Conservation (phyloP, 2,113 vertebrate genomes). For the Brachionichthys hirsutus region DNA sequence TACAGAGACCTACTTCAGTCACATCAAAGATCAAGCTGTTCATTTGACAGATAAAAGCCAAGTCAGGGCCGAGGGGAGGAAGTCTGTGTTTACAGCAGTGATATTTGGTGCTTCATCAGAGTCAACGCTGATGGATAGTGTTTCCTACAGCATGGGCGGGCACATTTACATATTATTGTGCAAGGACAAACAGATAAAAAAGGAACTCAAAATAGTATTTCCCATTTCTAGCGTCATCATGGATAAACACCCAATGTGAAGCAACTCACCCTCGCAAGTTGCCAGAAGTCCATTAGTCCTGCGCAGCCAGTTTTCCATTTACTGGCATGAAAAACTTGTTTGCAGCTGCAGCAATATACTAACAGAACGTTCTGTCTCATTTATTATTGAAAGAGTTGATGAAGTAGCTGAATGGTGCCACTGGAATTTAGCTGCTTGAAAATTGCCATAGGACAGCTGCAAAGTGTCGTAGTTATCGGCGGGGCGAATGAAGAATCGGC, state of each 20-base stretch:
- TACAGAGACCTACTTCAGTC: no score
- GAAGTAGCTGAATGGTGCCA: constrained; percentile 23
- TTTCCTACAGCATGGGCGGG: no score
- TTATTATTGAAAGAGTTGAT: constrained; percentile 41
- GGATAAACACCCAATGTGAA: constrained; percentile 22
- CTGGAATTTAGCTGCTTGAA: constrained; percentile 35
- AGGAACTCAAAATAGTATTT: constrained; percentile 25
- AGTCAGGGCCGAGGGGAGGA: no score
- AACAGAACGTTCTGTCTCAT: constrained; percentile 23
- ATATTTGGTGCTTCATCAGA: no score
- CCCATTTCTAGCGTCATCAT: constrained; percentile 4
- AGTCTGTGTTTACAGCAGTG: no score
- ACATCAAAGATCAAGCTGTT: no score
- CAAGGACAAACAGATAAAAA: neutral
- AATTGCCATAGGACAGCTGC: constrained; percentile 16
- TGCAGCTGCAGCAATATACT: constrained; percentile 19
- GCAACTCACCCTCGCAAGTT: constrained; percentile 13
- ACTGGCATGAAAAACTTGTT: constrained; percentile 26
- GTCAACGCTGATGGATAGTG: no score
- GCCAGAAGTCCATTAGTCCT: constrained; percentile 47
- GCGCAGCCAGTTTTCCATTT: constrained; percentile 23
- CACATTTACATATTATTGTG: no score
- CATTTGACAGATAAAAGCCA: no score
- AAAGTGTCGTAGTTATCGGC: neutral
- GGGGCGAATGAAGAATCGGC: constrained; percentile 1